Base-by-base conservation (phyloP, 2,797 vertebrate species). In the Danio jaintianensis region DNA sequence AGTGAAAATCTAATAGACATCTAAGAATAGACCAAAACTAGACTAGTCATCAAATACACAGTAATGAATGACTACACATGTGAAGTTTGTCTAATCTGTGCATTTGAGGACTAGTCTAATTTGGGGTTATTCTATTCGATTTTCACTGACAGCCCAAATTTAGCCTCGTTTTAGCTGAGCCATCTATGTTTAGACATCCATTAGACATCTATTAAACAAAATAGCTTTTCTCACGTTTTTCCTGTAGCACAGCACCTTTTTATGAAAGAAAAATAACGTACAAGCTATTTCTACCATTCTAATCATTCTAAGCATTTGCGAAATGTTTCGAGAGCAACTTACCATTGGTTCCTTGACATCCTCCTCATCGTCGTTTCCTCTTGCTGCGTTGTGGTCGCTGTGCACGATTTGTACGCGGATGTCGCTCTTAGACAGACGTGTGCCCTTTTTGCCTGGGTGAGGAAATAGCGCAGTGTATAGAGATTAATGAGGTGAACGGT, bases 341-440 rank as follows among this genome's bases (percentile, higher is more conserved):
- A 92, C 93, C 93, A 93, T 93, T 12, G 93, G 93, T 79, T 94
- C 91, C 83, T 92, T 94, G 45, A 91, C 90, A 12, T 96, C 96
- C 83, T 95, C 94, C 79, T 96, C 95, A 0, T 95, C 93, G 12
- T 96, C 95, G 0, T 94, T 95, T 68, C 93, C 88, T 8, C 94
- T 93, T 42, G 94, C 93, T 36, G 95, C 93, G 6, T 93, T 95
- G 86, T 95, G 94, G 62, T 96, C 96, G 11, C 95, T 95, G 83
- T 95, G 94, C 40, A 94, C 94, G 61, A 96, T 95, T 86, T 92
- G 94, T 55, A 97, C 95, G 76, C 95, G 90, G 87, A 96, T 95
- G 87, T 96, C 96, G 52, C 94, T 95, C 87, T 96, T 96, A 78
- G 95, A 95, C 75, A 96, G 93, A 45, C 94, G 95, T 2, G 93